Base-by-base conservation (phyloP, 2,888 invertebrate genomes). In the Thecocarcelia acutangulata region DNA sequence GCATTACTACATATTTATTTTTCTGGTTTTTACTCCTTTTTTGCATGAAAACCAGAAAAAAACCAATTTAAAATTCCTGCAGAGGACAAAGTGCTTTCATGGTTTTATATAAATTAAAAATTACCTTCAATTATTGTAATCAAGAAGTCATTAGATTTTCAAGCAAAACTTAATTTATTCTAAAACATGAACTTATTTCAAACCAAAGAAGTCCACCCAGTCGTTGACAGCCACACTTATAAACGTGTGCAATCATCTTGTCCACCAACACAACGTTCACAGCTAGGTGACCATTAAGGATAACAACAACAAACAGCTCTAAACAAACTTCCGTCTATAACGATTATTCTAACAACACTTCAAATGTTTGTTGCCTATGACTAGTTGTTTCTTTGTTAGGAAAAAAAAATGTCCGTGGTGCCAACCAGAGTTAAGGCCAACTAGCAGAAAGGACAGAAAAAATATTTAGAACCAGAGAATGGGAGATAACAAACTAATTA, bases 271-370 rank as follows among this genome's bases (percentile, higher is more conserved):
- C 58, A 19, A 44, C 33, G 11, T 19, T n/a, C 40, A 50, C 11
- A 50, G 37, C 52, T 73, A 70, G 80, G 66, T 81, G 74, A 74
- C 68, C 68, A 70, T 78, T 74, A 69, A 74, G 37, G 64, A 63
- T 1, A 61, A 59, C 68, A 68, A 58, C 56, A 66, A 66, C 66
- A 76, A 82, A 54, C 37, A 70, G 58, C 74, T 66, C 77, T 74
- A 79, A 79, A 82, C 70, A 64, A 78, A 78, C 82, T 74, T 78
- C 82, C 82, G 82, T 70, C 58, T 70, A 74, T 82, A 82, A 66
- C 48, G 78, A 78, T 74, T 78, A 82, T 74, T 52, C 69, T 28
- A 58, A 66, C 59, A 70, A 59, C 64, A 69, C 59, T 13, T 50
- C 69, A 77, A 68, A 61, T 21, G 66, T 48, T 74, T 46, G 46